phyloP scores from a whole-genome alignment of 1,140 invertebrate genomes.

The Sycobia sp. region DNA sequence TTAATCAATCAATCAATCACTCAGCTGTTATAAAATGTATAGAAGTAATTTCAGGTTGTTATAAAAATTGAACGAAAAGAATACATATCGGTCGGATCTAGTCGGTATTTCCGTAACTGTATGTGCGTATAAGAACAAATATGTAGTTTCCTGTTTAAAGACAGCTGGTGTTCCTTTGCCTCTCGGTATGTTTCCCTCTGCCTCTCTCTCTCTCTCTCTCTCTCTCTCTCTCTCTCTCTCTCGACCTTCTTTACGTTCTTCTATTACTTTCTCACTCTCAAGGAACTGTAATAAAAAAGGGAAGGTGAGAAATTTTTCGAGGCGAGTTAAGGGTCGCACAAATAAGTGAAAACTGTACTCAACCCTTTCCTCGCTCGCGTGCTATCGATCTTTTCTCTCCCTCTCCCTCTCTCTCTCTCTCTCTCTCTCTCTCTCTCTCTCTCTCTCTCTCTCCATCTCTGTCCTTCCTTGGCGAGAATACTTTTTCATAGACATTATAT shows the following conservation, averaged over 20 bases:
- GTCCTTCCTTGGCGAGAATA: neutral
- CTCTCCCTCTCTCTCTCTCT: neutral
- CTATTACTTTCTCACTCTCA: too few species aligned
- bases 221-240: slow-evolving; percentile 4
- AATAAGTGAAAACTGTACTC: neutral
- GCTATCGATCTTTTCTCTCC: too few species aligned
- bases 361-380: too few species aligned
- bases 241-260: too few species aligned
- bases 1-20: too few species aligned
- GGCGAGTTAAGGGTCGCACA: slow-evolving; percentile 12
- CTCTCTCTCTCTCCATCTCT: too few species aligned
- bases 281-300: slow-evolving; percentile 19
- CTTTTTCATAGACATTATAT: neutral
- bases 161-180: slow-evolving; percentile 20
- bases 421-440: neutral
- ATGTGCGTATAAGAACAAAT: too few species aligned
- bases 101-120: too few species aligned
- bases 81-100: too few species aligned
- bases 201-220: slow-evolving; percentile 17
- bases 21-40: too few species aligned
- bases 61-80: slow-evolving; percentile 32
- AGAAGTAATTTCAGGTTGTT: slow-evolving; percentile 33
- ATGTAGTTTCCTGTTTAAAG: slow-evolving; percentile 20
- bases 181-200: slow-evolving; percentile 6
- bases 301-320: slow-evolving; percentile 4